These are phyloP conservation scores for Tauraco hartlaubi DNA, from an alignment of 2,797 vertebrate species.

Conservation along the genomic window DNA sequence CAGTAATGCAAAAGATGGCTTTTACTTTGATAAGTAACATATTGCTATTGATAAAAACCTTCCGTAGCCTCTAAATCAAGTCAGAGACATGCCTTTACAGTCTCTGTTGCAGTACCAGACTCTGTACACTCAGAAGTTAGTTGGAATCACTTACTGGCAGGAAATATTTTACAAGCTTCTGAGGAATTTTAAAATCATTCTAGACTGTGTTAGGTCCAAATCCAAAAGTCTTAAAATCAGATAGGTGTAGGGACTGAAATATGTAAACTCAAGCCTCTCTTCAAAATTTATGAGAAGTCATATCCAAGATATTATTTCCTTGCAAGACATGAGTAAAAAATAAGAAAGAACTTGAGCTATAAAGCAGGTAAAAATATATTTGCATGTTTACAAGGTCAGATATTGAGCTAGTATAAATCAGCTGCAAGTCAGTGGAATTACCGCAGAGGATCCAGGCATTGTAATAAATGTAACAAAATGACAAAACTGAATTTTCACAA, in stretches of 20 bases:
- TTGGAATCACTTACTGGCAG: neutral
- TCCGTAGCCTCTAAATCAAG: neutral
- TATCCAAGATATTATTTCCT: constrained; percentile 9
- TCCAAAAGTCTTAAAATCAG: neutral
- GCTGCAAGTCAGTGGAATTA: constrained; percentile 37
- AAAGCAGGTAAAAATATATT: constrained; percentile 41
- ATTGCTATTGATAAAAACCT: neutral
- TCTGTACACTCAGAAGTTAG: neutral
- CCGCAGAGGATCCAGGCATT: neutral
- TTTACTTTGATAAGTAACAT: neutral
- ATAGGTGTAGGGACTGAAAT: neutral
- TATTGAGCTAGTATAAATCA: constrained; percentile 51
- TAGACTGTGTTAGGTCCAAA: neutral
- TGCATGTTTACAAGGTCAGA: constrained; percentile 60
- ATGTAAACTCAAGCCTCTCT: neutral
- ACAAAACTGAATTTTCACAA: constrained; percentile 46
- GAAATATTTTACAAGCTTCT: neutral
- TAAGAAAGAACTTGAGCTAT: constrained; percentile 26
- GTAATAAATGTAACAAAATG: constrained; percentile 30
- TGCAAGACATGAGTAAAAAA: constrained; percentile 15
- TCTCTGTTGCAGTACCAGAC: neutral
- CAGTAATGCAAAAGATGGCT: neutral
- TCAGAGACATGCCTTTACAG: neutral
- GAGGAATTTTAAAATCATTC: constrained; percentile 14
- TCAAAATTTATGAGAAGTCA: constrained; percentile 20